phyloP scores from a whole-genome alignment of 2,113 vertebrate species.

The Xenus cinereus region DNA sequence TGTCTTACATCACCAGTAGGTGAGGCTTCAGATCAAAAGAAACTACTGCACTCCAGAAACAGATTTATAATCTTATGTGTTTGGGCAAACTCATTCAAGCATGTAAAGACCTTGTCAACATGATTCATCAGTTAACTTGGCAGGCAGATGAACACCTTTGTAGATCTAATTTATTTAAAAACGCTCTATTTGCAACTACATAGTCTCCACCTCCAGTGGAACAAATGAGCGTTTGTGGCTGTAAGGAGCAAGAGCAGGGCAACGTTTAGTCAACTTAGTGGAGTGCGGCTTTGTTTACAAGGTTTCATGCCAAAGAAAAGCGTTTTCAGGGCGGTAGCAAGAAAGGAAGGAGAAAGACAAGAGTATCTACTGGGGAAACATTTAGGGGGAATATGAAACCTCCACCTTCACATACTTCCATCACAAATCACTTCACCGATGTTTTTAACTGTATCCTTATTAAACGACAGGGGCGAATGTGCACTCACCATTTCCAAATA shows the following conservation, averaged over 20 bases:
- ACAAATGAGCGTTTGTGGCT: not conserved
- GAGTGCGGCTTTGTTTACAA: not conserved
- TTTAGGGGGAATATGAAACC: not conserved
- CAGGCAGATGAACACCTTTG: not conserved
- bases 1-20: not conserved
- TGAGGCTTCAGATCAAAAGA: not conserved
- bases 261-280: not conserved
- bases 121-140: not conserved
- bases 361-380: not conserved
- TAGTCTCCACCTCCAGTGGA: not conserved
- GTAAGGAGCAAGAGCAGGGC: not conserved
- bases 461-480: not conserved
- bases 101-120: not conserved
- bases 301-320: not conserved
- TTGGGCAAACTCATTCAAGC: not conserved
- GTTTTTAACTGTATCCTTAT: not conserved
- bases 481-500: not conserved
- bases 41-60: not conserved
- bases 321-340: not conserved
- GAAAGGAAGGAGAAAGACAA: not conserved
- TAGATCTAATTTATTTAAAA: not conserved
- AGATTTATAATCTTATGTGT: not conserved
- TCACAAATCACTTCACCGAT: not conserved
- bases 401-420: not conserved
- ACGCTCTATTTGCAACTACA: not conserved